Base-by-base conservation (phyloP, 2,888 invertebrate genomes). In the Scaptomyza reducta region DNA sequence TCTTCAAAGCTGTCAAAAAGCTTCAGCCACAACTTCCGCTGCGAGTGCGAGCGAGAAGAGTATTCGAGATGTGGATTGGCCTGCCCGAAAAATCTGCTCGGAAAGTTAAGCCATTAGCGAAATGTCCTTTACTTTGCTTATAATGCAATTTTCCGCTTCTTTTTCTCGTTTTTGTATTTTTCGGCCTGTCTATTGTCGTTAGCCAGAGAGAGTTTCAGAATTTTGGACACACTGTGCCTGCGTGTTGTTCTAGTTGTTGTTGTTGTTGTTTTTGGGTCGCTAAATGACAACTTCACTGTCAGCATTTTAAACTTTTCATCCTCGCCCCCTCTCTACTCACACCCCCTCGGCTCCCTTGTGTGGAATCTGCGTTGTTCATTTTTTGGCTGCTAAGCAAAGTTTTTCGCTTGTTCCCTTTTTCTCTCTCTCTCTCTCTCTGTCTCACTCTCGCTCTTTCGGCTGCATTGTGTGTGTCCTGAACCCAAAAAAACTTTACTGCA, bases 51-150 rank as follows among this genome's bases (percentile, higher is more conserved):
- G 31, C 29, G 46, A 49, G 22, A n/a, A 31, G 47, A 18, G 29
- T 40, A 40, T 40, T 40, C 9, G 47, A 9, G 50, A 47, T 45
- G 63, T 45, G 77, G 59, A 68, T 70, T 64, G 64, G 57, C 53
- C 18, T 41, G 22, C 10, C n/a, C 18, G n/a, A 22, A 45, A 60
- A 74, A 74, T 70, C 77, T 73, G 78, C 77, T 81, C 77, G 16
- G 77, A 87, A 83, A 83, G 83, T 87, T 81, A 83, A 83, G 87
- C 83, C 83, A 83, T 83, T 83, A 83, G 85, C 81, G 83, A 84
- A 81, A 83, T 83, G 83, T 83, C 83, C 85, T 79, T 83, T 84
- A 79, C 81, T 87, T 81, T 81, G 84, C 87, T 86, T 81, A 81
- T 83, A 83, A 83, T 79, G 81, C 87, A 83, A 83, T 83, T 83